Evolutionary conservation across 2,113 vertebrate species (phyloP).

Genomic region (Podiceps cristatus): DNA sequence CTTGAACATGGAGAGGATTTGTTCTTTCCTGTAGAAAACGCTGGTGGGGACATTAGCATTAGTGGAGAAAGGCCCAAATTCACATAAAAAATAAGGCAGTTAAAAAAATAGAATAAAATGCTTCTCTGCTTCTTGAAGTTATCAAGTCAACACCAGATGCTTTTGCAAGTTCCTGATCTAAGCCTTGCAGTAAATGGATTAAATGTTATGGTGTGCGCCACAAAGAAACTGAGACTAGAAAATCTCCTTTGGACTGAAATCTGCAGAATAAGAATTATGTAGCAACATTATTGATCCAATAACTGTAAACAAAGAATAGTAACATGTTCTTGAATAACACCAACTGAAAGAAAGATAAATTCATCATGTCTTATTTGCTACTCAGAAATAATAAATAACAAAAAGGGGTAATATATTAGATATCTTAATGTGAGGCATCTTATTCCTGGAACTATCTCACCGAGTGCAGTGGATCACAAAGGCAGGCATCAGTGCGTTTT

Average conservation of each 20-base stretch:
- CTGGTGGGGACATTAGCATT: not conserved
- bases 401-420: not conserved
- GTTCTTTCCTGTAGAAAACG: not conserved
- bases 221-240: constrained; percentile 28
- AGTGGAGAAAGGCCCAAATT: not conserved
- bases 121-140: not conserved
- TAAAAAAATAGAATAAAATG: not conserved
- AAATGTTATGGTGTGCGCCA: constrained; percentile 1
- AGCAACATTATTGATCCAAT: constrained; percentile 24
- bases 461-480: not conserved
- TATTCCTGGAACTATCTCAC: not conserved
- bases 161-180: constrained; percentile 7
- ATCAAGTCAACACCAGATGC: not conserved
- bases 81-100: not conserved
- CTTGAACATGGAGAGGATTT: not conserved
- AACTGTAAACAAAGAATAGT: constrained; percentile 10
- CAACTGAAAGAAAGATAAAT: not conserved
- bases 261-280: constrained; percentile 26
- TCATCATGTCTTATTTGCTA: not conserved
- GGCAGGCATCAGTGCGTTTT: not conserved
- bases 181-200: constrained; percentile 35
- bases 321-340: not conserved
- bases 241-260: constrained; percentile 29
- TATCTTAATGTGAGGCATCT: not conserved
- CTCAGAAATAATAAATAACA: not conserved